A percentile compares a stretch with the other conserved stretches of the same genome.
Conservation (phyloP, 2,797 vertebrate species). For the Sebastes nivosus region DNA sequence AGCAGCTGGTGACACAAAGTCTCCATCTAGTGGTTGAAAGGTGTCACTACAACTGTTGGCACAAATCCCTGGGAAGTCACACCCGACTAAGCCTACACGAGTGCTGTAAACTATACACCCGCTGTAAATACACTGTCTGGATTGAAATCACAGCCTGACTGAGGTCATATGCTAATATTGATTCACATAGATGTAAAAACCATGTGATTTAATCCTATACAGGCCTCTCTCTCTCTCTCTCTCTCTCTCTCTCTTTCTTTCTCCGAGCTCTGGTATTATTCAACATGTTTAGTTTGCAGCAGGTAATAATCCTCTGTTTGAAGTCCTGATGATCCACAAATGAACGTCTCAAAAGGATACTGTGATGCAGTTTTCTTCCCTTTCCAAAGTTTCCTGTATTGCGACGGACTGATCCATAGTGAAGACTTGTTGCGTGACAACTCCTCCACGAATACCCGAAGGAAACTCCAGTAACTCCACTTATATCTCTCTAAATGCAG, state of each 20-base stretch:
- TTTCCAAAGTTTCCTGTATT: conserved; percentile 88
- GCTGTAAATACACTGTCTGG: not conserved
- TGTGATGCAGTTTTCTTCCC: conserved; percentile 84
- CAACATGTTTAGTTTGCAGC: not conserved
- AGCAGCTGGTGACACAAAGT: conserved; percentile 12
- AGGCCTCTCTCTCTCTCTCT: conserved; percentile 1
- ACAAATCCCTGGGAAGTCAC: conserved; percentile 10
- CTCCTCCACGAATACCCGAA: not conserved
- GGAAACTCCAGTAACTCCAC: not conserved
- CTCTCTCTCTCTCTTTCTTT: too few relatives aligned
- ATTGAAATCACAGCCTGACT: not conserved
- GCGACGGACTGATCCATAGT: conserved; percentile 93
- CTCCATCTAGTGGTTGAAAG: conserved; percentile 60
- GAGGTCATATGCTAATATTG: not conserved
- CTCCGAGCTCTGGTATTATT: not conserved
- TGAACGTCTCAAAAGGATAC: conserved; percentile 86
- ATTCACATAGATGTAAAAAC: not conserved
- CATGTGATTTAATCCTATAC: not conserved
- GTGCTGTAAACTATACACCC: not conserved
- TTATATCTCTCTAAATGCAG: not conserved
- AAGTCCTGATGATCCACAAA: not conserved
- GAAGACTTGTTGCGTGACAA: conserved; percentile 6
- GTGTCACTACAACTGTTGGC: conserved; percentile 28
- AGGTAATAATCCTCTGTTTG: not conserved
- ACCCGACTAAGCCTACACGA: conserved; percentile 12